A percentile compares a stretch with the other conserved stretches of the same genome.
phyloP scores from a whole-genome alignment of 2,113 vertebrate species.

The Anguilla japonica region DNA sequence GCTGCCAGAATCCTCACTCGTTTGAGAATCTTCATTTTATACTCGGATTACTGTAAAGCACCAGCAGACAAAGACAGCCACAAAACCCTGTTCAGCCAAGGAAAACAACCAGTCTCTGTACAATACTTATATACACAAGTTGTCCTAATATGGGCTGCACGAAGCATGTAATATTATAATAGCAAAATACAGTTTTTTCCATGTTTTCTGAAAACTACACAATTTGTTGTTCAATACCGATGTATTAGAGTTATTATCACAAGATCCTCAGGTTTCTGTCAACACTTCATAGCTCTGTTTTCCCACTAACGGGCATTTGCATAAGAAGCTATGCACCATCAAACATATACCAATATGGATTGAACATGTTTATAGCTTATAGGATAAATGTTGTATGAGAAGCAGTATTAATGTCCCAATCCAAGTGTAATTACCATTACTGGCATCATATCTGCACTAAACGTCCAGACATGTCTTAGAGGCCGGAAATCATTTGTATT shows the following conservation, averaged over 20 bases:
- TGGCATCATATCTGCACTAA: too few relatives aligned
- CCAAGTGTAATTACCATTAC: too few relatives aligned
- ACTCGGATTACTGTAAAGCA: slow-evolving; percentile 49
- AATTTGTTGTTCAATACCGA: neutral
- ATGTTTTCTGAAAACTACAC: neutral
- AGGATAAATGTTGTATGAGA: too few relatives aligned
- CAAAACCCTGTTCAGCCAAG: neutral
- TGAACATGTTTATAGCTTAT: too few relatives aligned
- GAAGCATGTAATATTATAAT: neutral
- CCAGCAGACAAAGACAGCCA: slow-evolving; percentile 34
- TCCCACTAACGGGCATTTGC: neutral
- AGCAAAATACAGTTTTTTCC: neutral
- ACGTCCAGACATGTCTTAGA: too few relatives aligned
- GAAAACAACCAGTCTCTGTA: slow-evolving; percentile 40
- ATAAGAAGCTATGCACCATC: neutral
- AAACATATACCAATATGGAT: too few relatives aligned
- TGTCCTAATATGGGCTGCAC: neutral
- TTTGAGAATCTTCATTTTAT: slow-evolving; percentile 55
- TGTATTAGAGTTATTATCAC: neutral
- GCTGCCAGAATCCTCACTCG: slow-evolving; percentile 47
- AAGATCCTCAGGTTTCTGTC: neutral
- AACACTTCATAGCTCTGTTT: neutral
- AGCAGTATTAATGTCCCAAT: too few relatives aligned
- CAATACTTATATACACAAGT: slow-evolving; percentile 17
- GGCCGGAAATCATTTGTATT: too few relatives aligned